phyloP scores from a whole-genome alignment of 1,140 invertebrate genomes.

The Bombus confusus region DNA sequence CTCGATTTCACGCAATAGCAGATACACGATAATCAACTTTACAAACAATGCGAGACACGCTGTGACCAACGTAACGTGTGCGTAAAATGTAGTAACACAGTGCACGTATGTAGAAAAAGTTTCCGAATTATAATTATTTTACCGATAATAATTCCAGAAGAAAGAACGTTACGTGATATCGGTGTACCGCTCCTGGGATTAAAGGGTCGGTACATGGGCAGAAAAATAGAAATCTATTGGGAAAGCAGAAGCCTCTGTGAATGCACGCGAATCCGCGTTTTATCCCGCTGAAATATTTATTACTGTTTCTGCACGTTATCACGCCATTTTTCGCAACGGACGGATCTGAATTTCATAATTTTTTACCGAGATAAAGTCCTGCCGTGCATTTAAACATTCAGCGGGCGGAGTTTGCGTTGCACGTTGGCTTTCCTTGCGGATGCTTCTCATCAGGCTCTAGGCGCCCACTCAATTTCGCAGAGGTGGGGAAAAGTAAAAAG shows the following conservation, averaged over 20 bases:
- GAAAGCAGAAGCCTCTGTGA: no score
- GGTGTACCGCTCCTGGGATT: neutral
- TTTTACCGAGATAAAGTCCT: slow-evolving; percentile 14
- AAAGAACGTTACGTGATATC: neutral
- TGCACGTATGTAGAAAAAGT: neutral
- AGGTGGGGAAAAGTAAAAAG: slow-evolving; percentile 10
- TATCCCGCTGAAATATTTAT: slow-evolving; percentile 22
- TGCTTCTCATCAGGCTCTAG: neutral
- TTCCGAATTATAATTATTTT: slow-evolving; percentile 9
- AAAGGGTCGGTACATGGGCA: neutral
- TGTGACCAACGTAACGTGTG: accelerated
- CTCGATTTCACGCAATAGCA: neutral
- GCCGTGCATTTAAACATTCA: slow-evolving; percentile 12
- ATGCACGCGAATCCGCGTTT: neutral
- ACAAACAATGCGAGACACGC: neutral
- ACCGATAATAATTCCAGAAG: neutral
- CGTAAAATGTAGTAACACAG: neutral
- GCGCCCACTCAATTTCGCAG: slow-evolving; percentile 5
- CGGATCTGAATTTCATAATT: slow-evolving; percentile 32
- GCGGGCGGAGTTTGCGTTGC: neutral
- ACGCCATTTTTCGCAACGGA: neutral
- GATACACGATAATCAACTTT: no score
- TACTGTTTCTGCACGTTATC: slow-evolving; percentile 25
- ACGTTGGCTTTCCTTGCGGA: neutral
- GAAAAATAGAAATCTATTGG: neutral